Evolutionary conservation across 2,888 invertebrate species (phyloP).

Genomic region (Plusia festucae): DNA sequence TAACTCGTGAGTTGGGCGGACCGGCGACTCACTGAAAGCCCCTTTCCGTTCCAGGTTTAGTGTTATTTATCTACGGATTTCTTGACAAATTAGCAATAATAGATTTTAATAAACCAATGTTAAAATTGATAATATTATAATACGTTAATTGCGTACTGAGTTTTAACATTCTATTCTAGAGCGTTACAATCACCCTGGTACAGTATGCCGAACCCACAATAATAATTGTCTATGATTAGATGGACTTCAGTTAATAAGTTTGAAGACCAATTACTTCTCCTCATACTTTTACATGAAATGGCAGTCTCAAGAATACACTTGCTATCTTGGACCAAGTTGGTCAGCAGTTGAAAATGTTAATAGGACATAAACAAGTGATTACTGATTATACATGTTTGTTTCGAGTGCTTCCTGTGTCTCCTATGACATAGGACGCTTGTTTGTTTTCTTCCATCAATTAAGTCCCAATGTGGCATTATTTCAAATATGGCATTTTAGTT

Average conservation of each 20-base stretch:
- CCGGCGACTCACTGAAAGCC: slow-evolving; percentile 80
- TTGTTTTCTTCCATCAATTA: too few relatives aligned
- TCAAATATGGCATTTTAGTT: too few relatives aligned
- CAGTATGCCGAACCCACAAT: too few relatives aligned
- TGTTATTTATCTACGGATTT: slow-evolving; percentile 67
- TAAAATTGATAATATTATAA: too few relatives aligned
- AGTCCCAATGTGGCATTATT: too few relatives aligned
- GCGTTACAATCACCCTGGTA: too few relatives aligned
- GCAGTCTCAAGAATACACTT: neutral
- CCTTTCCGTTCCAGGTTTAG: slow-evolving; percentile 82
- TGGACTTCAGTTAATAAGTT: neutral
- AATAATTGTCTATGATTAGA: neutral
- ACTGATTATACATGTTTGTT: neutral
- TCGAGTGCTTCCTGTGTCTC: neutral
- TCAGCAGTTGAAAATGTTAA: too few relatives aligned
- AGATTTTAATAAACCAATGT: neutral
- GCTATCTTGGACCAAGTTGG: too few relatives aligned
- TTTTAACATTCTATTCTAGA: too few relatives aligned
- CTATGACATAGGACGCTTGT: neutral
- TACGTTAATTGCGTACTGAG: too few relatives aligned
- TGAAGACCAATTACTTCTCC: neutral
- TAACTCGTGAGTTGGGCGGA: slow-evolving; percentile 85
- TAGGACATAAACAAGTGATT: neutral
- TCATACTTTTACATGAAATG: neutral
- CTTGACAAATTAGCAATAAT: neutral